Base-by-base conservation (phyloP, 2,113 vertebrate species). In the Leiothrix lutea region DNA sequence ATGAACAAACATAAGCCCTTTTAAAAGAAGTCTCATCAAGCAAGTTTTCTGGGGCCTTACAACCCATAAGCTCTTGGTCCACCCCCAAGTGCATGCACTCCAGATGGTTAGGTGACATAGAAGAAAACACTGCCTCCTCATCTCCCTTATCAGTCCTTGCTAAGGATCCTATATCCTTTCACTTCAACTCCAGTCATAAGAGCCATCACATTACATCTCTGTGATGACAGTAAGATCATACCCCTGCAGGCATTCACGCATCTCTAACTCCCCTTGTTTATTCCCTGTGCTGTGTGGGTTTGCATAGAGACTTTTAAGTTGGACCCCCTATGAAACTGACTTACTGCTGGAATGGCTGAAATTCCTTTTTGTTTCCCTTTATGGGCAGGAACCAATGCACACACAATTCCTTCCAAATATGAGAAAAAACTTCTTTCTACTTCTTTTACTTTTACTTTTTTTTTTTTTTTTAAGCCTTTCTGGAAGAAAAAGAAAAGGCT, bases 401-500 rank as follows among this genome's bases (percentile, higher is more conserved):
- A 48, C 31, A 3, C 22, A 57, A 26, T 13, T 65, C 26, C 25
- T 65, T 26, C 7, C 7, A 3, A 47, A 28, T 19, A 57, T 19
- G 8, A 64, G 25, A 64, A 65, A 64, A 8, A 33, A 23, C 9
- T 50, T 31, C 3, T 31, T 48, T 56, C 33, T 33, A 50, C 4
- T 81, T 26, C 22, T 92, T 95, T 80, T 75, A 31, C 42, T 86
- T 80, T 26, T 38, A 38, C 15, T 42, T 42, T 42, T 16, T 42
- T 93, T 82, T 93, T 82, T 29, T 50, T 82, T 86, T 75, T 79
- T 45, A 88, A 95, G 72, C 54, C 65, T 91, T 86, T 22, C 57
- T 86, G 89, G 81, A 95, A 94, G 58, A 95, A 98, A 97, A 97
- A 90, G 57, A 88, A 97, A 95, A 56, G 58, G 84, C 79, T 97